Evolutionary conservation across 1,140 invertebrate species (phyloP), one percentile per base, ranked within the genome.

Genomic region (Tetramorium alpestre): DNA sequence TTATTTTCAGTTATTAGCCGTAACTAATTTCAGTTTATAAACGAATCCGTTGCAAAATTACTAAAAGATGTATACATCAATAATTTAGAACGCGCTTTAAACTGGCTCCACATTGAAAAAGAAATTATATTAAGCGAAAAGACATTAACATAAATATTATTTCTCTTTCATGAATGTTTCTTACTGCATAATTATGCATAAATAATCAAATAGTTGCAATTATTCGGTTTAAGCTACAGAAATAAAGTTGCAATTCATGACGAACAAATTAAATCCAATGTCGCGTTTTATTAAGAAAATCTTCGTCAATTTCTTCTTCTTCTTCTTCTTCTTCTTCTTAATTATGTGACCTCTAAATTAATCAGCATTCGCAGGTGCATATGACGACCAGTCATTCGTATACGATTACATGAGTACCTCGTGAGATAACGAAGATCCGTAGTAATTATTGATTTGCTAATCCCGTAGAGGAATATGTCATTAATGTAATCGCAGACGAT

Each of bases 401-500:
- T 13, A 38, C 33, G 13, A 78, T 90, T 90, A 90, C 75, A 60
- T 47, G 72, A 73, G 6, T 72, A 51, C 69, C 18, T 75, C 87
- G 60, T 75, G 60, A 90, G 44, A 90, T 90, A 86, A 90, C 78
- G 38, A 87, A 88, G 82, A 88, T 64, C 6, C 73, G 25, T 58
- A 76, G 49, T 90, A 91, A 91, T 88, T 84, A 90, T 90, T 91
- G 78, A 91, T 91, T 88, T 87, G 56, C 58, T 81, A 90, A 80
- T 60, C 28, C 47, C 6, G 44, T 18, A 4, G 11, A 3, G 28
- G 11, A 49, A 49, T 25, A 28, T 90, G 54, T 88, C n/a, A 90
- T 91, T 91, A 88, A 28, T 10, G n/a, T 90, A 88, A 91, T 90
- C 54, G 60, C 18, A 58, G 73, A n/a, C 25, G 33, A 85, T n/a